phyloP scores from a whole-genome alignment of 2,888 invertebrate genomes.

The Brachynemurus nebulosus region DNA sequence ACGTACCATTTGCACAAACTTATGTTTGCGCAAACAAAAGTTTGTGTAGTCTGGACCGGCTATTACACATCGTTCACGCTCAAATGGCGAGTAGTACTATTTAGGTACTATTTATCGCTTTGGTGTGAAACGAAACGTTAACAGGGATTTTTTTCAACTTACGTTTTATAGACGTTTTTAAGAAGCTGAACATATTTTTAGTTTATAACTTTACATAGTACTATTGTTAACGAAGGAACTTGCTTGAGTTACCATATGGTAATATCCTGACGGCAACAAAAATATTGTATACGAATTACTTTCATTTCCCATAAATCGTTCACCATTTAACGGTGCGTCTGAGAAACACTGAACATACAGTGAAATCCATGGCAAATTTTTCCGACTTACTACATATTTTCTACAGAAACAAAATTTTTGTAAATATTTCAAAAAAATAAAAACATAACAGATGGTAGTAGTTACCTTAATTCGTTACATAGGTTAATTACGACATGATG shows the following conservation, averaged over 20 bases:
- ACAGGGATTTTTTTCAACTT: no score
- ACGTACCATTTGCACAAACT: no score
- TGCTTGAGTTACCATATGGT: slow-evolving; percentile 27
- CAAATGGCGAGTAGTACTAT: no score
- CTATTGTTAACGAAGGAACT: no score
- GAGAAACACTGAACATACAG: slow-evolving; percentile 41
- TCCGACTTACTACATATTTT: slow-evolving; percentile 21
- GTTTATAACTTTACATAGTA: no score
- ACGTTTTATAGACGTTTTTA: no score
- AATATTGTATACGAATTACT: slow-evolving; percentile 36
- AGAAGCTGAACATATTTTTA: no score
- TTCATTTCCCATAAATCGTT: slow-evolving; percentile 32
- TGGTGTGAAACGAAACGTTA: no score
- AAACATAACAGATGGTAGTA: neutral
- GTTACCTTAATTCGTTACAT: slow-evolving; percentile 27
- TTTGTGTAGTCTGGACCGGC: no score
- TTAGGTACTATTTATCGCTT: no score
- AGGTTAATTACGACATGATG: slow-evolving; percentile 28
- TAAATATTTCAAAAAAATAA: neutral
- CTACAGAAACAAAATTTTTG: slow-evolving; percentile 16
- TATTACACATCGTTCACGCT: no score
- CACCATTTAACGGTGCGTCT: slow-evolving; percentile 37
- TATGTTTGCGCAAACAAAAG: no score
- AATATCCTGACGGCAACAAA: slow-evolving; percentile 26
- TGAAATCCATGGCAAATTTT: slow-evolving; percentile 33